Conservation (phyloP, 2,797 vertebrate genomes). For the Sebastes vulpes region DNA sequence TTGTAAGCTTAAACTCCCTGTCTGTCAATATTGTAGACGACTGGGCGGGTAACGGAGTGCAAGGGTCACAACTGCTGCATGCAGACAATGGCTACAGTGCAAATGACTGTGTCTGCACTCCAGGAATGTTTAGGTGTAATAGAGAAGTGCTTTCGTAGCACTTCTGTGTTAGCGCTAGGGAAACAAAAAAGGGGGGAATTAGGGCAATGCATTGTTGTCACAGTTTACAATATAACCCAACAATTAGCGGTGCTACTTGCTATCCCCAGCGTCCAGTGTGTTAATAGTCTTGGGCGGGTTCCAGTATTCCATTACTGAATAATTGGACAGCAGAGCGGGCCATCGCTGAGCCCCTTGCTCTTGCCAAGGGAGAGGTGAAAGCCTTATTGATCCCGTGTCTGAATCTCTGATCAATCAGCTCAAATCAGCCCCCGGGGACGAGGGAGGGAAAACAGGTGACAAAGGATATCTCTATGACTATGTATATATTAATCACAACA, state of each 20-base stretch:
- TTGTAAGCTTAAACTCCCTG: slow-evolving; percentile 43
- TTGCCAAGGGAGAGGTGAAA: slow-evolving; percentile 79
- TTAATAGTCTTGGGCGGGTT: slow-evolving; percentile 80
- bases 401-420: slow-evolving; percentile 83
- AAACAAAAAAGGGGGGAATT: slow-evolving; percentile 46
- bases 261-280: slow-evolving; percentile 67
- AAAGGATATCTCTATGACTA: slow-evolving; percentile 77
- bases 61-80: slow-evolving; percentile 42
- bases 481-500: slow-evolving; percentile 67
- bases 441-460: slow-evolving; percentile 69
- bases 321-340: slow-evolving; percentile 80
- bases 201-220: slow-evolving; percentile 66
- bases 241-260: slow-evolving; percentile 74
- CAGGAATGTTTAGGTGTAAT: slow-evolving; percentile 15
- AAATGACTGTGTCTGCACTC: slow-evolving; percentile 10
- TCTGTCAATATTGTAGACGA: slow-evolving; percentile 54
- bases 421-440: slow-evolving; percentile 80
- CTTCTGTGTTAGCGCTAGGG: slow-evolving; percentile 24
- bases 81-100: slow-evolving; percentile 14
- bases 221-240: slow-evolving; percentile 72
- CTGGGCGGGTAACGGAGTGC: slow-evolving; percentile 17
- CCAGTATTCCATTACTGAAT: slow-evolving; percentile 83
- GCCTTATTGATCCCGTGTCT: slow-evolving; percentile 81
- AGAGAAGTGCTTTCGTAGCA: slow-evolving; percentile 34
- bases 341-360: slow-evolving; percentile 72